Evolutionary conservation across 2,888 invertebrate species (phyloP).

Genomic region (Magallana nippona): DNA sequence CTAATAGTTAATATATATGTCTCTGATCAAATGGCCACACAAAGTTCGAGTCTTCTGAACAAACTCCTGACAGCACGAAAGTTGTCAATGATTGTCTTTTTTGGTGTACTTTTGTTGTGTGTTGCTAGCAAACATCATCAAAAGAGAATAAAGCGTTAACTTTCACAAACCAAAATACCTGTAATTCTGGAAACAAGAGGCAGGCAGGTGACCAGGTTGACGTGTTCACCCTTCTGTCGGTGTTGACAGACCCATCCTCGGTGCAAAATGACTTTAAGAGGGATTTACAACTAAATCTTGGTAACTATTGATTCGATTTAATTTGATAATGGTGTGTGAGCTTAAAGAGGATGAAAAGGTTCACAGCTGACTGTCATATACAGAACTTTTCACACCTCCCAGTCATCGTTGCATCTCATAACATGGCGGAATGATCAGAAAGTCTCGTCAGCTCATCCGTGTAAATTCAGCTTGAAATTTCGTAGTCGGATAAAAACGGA

Average conservation of each 20-base stretch:
- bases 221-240: background rate
- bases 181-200: background rate
- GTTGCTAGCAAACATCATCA: background rate
- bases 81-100: no score
- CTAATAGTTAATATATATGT: no score
- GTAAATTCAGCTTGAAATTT: background rate
- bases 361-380: slow-evolving; percentile 10
- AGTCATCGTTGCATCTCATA: slow-evolving; percentile 24
- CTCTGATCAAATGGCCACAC: no score
- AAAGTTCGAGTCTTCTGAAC: no score
- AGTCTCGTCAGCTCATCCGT: slow-evolving; percentile 33
- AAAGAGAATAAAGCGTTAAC: background rate
- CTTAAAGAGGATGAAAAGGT: slow-evolving; percentile 5
- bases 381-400: slow-evolving; percentile 20
- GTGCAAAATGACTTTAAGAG: slow-evolving; percentile 2
- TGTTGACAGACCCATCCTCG: slow-evolving; percentile 22
- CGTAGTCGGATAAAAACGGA: slow-evolving; percentile 10
- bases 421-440: slow-evolving; percentile 43
- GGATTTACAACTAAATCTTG: background rate
- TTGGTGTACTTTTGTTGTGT: no score
- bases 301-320: background rate
- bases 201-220: background rate
- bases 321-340: background rate
- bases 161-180: background rate
- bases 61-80: no score